Evolutionary conservation across 2,888 invertebrate genomes (phyloP).

Genomic region (Scotopteryx bipunctaria): DNA sequence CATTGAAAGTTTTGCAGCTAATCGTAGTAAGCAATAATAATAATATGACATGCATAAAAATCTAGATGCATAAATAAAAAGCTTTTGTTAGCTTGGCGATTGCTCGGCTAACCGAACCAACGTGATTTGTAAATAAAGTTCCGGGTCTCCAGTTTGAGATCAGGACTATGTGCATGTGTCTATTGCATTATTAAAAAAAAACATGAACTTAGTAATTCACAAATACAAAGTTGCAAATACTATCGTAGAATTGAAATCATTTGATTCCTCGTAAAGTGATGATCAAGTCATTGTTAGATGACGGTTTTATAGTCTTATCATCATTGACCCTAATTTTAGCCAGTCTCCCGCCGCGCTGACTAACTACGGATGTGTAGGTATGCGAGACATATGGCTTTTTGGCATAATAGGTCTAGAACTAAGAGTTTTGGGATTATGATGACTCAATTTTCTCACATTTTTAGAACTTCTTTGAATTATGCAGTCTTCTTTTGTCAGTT

Average conservation of each 20-base stretch:
- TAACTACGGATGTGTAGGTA: slow-evolving; percentile 36
- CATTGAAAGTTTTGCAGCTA: slow-evolving; percentile 28
- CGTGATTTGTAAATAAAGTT: too few relatives aligned
- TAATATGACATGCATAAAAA: too few relatives aligned
- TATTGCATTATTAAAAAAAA: too few relatives aligned
- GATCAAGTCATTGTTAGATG: slow-evolving; percentile 47
- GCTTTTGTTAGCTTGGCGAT: too few relatives aligned
- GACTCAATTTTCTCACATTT: slow-evolving; percentile 3
- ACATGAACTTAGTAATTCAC: too few relatives aligned
- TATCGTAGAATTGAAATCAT: neutral
- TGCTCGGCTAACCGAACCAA: too few relatives aligned
- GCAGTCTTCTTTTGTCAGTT: too few relatives aligned
- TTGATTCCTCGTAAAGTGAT: slow-evolving; percentile 16
- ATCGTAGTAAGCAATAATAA: neutral
- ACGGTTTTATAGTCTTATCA: slow-evolving; percentile 65
- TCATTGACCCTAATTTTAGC: slow-evolving; percentile 76
- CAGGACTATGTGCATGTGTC: too few relatives aligned
- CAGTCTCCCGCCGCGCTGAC: slow-evolving; percentile 48
- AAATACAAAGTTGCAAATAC: neutral
- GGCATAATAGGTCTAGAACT: slow-evolving; percentile 18
- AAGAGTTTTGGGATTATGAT: slow-evolving; percentile 12
- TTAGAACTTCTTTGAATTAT: neutral
- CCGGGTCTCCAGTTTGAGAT: too few relatives aligned
- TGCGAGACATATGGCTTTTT: slow-evolving; percentile 33
- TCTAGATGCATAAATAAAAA: too few relatives aligned